Percentiles rank a stretch among this genome's conserved stretches.
Evolutionary conservation across 1,140 invertebrate genomes (phyloP).

Genomic region (Hesperophylax magnus): DNA sequence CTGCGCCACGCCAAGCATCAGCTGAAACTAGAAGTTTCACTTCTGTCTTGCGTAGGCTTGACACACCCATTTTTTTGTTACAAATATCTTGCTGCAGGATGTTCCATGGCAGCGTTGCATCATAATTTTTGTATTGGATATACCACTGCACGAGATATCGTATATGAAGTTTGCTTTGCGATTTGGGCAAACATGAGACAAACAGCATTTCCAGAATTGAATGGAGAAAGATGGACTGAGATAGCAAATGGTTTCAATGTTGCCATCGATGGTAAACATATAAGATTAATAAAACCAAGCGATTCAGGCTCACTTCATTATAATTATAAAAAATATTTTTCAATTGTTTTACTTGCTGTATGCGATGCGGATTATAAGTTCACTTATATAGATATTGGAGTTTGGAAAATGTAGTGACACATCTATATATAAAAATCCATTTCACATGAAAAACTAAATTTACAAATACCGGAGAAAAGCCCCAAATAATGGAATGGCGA

Average conservation of each 20-base stretch:
- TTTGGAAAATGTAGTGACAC: constrained; percentile 45
- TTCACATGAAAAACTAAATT: constrained; percentile 35
- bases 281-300: too few relatives aligned
- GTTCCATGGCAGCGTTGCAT: too few relatives aligned
- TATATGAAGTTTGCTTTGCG: constrained; percentile 32
- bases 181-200: constrained; percentile 43
- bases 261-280: too few relatives aligned
- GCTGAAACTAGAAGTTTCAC: too few relatives aligned
- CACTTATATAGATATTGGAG: constrained; percentile 43
- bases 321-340: constrained; percentile 43
- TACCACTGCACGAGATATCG: constrained; percentile 22
- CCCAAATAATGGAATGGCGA: constrained; percentile 24
- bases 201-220: constrained; percentile 37
- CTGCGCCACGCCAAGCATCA: too few relatives aligned
- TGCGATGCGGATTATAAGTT: constrained; percentile 36
- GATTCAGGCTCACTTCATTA: constrained; percentile 30
- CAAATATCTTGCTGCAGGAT: too few relatives aligned
- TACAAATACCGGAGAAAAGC: constrained; percentile 26
- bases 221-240: constrained; percentile 40
- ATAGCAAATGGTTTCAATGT: constrained; percentile 33
- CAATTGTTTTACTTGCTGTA: constrained; percentile 34
- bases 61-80: too few relatives aligned
- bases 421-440: constrained; percentile 36
- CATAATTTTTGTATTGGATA: constrained; percentile 35
- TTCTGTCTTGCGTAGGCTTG: too few relatives aligned